Conservation (phyloP, 53 echinoderm and acorn worm genomes). For the Apostichopus leukothele region DNA sequence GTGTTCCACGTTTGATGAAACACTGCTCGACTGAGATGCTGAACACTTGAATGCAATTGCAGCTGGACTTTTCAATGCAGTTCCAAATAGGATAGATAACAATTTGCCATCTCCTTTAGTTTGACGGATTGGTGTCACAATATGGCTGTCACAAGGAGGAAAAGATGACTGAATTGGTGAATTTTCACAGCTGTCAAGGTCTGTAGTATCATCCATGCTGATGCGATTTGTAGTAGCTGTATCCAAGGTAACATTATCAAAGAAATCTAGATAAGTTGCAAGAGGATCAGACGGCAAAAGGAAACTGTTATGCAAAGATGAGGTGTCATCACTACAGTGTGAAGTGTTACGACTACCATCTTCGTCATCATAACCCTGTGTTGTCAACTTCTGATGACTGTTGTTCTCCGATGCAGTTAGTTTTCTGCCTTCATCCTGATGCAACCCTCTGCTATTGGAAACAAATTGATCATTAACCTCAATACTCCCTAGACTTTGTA, state of each 20-base stretch:
- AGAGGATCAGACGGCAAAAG: constrained; percentile 8
- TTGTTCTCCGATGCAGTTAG: not conserved
- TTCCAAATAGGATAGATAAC: constrained; percentile 33
- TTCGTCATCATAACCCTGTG: not conserved
- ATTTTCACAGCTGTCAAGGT: not conserved
- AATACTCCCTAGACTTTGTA: not conserved
- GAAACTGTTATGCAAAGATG: constrained; percentile 18
- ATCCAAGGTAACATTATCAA: not conserved
- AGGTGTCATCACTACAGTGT: not conserved
- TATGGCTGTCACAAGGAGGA: not conserved
- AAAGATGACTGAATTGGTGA: not conserved
- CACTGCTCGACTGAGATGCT: constrained; percentile 1
- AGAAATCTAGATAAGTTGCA: constrained; percentile 1
- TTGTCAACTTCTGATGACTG: too few species aligned
- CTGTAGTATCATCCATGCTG: not conserved
- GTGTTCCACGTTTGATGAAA: not conserved
- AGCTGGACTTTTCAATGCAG: constrained; percentile 34
- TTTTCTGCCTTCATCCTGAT: not conserved
- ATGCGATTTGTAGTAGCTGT: not conserved
- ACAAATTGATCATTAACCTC: not conserved
- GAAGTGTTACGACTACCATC: not conserved
- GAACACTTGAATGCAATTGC: constrained; percentile 38
- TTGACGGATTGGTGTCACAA: not conserved
- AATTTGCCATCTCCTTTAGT: not conserved
- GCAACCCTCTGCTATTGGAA: not conserved